phyloP scores from a whole-genome alignment of 2,797 vertebrate genomes.

The Eurystomus glaucurus region DNA sequence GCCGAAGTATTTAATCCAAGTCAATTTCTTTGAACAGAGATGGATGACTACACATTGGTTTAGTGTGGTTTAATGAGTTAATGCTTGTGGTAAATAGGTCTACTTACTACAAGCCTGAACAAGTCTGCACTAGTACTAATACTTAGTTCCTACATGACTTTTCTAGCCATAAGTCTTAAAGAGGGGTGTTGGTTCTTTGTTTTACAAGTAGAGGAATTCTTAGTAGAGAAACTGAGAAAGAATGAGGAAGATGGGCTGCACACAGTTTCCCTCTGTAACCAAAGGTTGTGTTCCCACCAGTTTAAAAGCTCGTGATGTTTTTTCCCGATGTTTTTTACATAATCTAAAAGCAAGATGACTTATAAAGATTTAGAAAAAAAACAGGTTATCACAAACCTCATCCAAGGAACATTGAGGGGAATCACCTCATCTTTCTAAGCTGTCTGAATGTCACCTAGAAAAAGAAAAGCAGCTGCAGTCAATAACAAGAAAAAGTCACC shows the following conservation, averaged over 20 bases:
- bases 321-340: neutral
- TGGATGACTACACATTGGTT: neutral
- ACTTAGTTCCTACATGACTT: neutral
- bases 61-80: neutral
- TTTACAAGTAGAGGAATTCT: neutral
- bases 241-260: neutral
- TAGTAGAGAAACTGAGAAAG: neutral
- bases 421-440: neutral
- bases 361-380: neutral
- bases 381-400: neutral
- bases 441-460: neutral
- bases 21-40: neutral
- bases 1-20: neutral
- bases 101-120: neutral
- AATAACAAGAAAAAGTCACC: neutral
- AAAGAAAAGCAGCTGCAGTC: neutral
- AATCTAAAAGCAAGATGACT: neutral
- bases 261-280: neutral
- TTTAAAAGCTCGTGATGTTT: neutral
- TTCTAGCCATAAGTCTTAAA: neutral
- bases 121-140: neutral
- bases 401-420: neutral
- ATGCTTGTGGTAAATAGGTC: neutral
- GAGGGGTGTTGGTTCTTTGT: fast-evolving
- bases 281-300: neutral